Evolutionary conservation across 2,797 vertebrate genomes (phyloP).

Genomic region (Phoeniculus purpureus): DNA sequence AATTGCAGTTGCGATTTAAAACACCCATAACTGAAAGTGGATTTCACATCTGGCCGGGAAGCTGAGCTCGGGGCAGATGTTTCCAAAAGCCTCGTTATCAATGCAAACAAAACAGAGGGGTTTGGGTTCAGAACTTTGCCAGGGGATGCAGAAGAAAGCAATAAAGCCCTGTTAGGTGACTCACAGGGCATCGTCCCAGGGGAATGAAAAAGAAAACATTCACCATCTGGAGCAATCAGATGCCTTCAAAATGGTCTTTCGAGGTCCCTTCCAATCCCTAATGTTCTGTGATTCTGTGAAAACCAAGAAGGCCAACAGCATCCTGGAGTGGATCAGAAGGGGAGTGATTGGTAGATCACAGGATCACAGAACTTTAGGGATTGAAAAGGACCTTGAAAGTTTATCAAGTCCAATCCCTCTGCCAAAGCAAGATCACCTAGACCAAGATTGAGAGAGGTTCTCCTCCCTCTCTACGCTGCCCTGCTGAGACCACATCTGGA

Average conservation of each 20-base stretch:
- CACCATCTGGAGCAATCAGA: constrained; percentile 35
- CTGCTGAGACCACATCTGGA: too few species aligned
- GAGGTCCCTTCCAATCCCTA: too few species aligned
- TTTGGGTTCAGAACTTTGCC: constrained; percentile 12
- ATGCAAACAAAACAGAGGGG: neutral
- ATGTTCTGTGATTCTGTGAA: too few species aligned
- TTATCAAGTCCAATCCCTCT: too few species aligned
- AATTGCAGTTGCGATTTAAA: constrained; percentile 11
- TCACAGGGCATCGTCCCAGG: constrained; percentile 22
- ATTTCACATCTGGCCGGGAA: neutral
- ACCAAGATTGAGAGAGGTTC: too few species aligned
- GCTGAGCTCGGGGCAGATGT: neutral
- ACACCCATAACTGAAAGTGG: neutral
- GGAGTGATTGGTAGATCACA: too few species aligned
- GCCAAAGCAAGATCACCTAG: too few species aligned
- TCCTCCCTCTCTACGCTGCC: too few species aligned
- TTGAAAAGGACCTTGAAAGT: too few species aligned
- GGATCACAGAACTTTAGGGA: too few species aligned
- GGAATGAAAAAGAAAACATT: neutral
- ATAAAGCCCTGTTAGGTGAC: constrained; percentile 37
- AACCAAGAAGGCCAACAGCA: neutral
- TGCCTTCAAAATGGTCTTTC: neutral
- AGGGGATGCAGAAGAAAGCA: constrained; percentile 51
- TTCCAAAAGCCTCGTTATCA: constrained; percentile 14
- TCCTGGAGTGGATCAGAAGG: too few species aligned